A percentile compares a stretch with the other conserved stretches of the same genome.
These are phyloP conservation scores for Tiliqua scincoides DNA, from an alignment of 2,113 vertebrate genomes.

Conservation along the genomic window DNA sequence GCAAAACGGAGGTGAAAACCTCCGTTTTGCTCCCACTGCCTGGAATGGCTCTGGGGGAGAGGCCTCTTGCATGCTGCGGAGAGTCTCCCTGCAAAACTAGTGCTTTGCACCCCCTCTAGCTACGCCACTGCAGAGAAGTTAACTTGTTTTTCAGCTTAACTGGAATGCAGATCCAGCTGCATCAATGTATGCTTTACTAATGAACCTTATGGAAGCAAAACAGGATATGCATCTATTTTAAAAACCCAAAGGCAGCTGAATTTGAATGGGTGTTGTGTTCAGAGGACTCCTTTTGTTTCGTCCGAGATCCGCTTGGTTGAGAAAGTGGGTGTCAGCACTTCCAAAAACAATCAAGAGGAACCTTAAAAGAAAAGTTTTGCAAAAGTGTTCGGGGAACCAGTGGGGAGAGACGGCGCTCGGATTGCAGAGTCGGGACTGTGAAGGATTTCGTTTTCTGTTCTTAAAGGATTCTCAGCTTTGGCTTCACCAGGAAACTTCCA, in stretches of 20 bases:
- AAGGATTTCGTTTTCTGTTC: background rate
- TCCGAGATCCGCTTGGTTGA: background rate
- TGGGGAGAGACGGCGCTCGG: conserved; percentile 20
- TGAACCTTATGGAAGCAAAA: background rate
- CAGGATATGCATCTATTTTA: conserved; percentile 3
- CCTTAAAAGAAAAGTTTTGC: background rate
- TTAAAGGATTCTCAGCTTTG: background rate
- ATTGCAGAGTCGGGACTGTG: too few species aligned
- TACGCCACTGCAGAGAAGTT: background rate
- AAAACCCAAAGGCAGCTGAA: background rate
- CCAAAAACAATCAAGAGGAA: background rate
- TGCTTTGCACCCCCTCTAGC: too few species aligned
- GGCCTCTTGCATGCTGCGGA: too few species aligned
- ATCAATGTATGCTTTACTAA: background rate
- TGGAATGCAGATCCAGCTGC: background rate
- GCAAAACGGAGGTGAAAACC: too few species aligned
- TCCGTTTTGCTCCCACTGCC: too few species aligned
- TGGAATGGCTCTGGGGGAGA: too few species aligned
- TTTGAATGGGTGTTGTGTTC: conserved; percentile 11
- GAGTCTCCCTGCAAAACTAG: too few species aligned
- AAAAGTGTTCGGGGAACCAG: background rate
- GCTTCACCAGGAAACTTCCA: conserved; percentile 14
- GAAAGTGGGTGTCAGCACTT: background rate
- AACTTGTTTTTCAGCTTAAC: background rate
- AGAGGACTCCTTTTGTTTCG: background rate